Conservation (phyloP, 1,140 invertebrate species). For the Eumeta japonica region DNA sequence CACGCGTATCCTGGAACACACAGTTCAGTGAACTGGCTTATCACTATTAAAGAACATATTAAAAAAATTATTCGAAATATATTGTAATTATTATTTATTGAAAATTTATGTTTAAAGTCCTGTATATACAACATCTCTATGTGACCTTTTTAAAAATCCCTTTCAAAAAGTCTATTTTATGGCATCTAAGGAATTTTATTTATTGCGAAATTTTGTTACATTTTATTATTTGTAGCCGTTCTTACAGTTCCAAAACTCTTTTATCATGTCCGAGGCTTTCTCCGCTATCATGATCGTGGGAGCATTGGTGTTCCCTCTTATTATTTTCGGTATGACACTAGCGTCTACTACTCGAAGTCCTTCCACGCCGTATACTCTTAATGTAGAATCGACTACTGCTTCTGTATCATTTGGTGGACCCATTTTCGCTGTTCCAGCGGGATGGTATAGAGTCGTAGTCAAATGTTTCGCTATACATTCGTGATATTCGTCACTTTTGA, state of each 20-base stretch:
- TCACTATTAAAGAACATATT: too few relatives aligned
- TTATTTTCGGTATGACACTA: conserved; percentile 47
- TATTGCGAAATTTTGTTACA: too few relatives aligned
- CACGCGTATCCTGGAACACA: too few relatives aligned
- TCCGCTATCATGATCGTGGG: conserved; percentile 66
- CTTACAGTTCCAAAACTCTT: conserved; percentile 81
- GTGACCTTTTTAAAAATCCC: too few relatives aligned
- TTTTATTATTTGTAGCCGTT: too few relatives aligned
- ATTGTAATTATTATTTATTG: too few relatives aligned
- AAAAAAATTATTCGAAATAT: too few relatives aligned
- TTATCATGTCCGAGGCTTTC: conserved; percentile 80
- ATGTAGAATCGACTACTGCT: conserved; percentile 61
- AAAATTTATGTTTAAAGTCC: too few relatives aligned
- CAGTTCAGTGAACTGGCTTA: too few relatives aligned
- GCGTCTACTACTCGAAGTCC: conserved; percentile 65
- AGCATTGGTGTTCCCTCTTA: conserved; percentile 62
- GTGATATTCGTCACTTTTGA: conserved; percentile 61
- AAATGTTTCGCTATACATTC: conserved; percentile 62
- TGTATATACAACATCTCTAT: too few relatives aligned
- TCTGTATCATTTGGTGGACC: conserved; percentile 52
- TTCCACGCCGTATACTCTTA: conserved; percentile 60
- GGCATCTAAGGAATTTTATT: too few relatives aligned
- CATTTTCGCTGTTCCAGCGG: conserved; percentile 65
- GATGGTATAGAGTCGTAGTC: conserved; percentile 65
- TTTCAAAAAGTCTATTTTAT: too few relatives aligned